phyloP scores from a whole-genome alignment of 1,140 invertebrate genomes.

The Trichonephila clavata region DNA sequence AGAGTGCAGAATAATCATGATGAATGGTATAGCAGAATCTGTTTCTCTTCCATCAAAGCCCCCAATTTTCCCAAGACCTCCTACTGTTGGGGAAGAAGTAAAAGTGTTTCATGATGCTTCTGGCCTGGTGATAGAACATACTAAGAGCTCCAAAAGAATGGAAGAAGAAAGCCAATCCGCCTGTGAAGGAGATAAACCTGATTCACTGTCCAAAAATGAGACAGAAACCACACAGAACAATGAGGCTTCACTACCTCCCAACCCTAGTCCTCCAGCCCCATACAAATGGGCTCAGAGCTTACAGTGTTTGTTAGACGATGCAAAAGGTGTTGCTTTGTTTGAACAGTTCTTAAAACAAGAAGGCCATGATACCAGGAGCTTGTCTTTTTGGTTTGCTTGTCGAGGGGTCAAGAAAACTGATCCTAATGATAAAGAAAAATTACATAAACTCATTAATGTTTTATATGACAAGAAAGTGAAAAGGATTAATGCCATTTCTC shows the following conservation, averaged over 20 bases:
- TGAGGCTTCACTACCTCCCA: not conserved
- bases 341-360: conserved; percentile 91
- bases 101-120: conserved; percentile 41
- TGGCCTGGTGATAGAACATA: not conserved
- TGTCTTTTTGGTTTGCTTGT: conserved; percentile 81
- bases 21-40: conserved; percentile 44
- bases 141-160: not conserved
- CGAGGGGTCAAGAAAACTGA: conserved; percentile 58
- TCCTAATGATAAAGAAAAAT: not conserved
- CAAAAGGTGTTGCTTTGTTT: conserved; percentile 92
- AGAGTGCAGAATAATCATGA: not conserved
- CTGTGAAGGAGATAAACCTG: conserved; percentile 2
- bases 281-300: conserved; percentile 92
- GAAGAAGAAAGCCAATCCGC: not conserved
- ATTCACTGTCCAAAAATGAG: not conserved
- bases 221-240: not conserved
- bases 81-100: conserved; percentile 50
- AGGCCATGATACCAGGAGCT: conserved; percentile 87
- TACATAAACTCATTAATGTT: conserved; percentile 7
- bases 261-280: conserved; percentile 84
- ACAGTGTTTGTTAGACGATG: conserved; percentile 89
- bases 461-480: conserved; percentile 67
- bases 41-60: not conserved
- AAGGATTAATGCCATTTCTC: conserved; percentile 79
- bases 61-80: conserved; percentile 27